A percentile compares a stretch with the other conserved stretches of the same genome.
Evolutionary conservation across 2,797 vertebrate species (phyloP).

Genomic region (Characodon lateralis): DNA sequence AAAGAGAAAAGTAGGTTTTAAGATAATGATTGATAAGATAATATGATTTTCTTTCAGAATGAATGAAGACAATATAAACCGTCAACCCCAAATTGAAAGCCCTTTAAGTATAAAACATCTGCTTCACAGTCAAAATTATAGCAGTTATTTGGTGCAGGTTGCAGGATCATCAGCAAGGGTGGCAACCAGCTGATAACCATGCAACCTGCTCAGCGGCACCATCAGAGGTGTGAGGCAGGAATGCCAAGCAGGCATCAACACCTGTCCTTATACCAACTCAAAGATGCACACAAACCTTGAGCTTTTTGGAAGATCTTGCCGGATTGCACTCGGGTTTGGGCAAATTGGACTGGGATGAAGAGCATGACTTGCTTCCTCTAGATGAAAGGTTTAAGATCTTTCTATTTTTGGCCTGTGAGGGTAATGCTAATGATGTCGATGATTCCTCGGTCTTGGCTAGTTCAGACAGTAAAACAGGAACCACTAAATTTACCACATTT

Average conservation of each 20-base stretch:
- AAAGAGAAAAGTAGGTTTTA: not conserved
- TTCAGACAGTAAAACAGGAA: conserved; percentile 81
- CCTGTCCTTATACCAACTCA: not conserved
- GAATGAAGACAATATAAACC: not conserved
- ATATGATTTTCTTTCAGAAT: not conserved
- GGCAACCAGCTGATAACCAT: no score
- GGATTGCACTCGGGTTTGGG: not conserved
- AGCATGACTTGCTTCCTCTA: conserved; percentile 7
- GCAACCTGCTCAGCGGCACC: no score
- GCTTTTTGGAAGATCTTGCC: conserved; percentile 13
- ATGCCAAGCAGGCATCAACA: no score
- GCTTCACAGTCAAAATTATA: no score
- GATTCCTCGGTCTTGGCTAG: conserved; percentile 80
- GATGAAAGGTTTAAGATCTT: not conserved
- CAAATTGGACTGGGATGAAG: conserved; percentile 2
- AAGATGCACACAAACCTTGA: conserved; percentile 31
- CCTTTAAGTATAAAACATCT: not conserved
- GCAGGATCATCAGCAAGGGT: no score
- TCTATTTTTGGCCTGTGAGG: conserved; percentile 20
- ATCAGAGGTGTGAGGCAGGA: no score
- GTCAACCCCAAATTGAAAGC: not conserved
- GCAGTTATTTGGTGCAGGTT: not conserved
- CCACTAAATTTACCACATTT: conserved; percentile 80
- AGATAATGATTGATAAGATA: not conserved
- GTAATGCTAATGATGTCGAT: not conserved